Percentiles rank a stretch among this genome's conserved stretches.
These are phyloP conservation scores for Okamejei kenojei DNA, from an alignment of 2,797 vertebrate genomes.

Conservation along the genomic window DNA sequence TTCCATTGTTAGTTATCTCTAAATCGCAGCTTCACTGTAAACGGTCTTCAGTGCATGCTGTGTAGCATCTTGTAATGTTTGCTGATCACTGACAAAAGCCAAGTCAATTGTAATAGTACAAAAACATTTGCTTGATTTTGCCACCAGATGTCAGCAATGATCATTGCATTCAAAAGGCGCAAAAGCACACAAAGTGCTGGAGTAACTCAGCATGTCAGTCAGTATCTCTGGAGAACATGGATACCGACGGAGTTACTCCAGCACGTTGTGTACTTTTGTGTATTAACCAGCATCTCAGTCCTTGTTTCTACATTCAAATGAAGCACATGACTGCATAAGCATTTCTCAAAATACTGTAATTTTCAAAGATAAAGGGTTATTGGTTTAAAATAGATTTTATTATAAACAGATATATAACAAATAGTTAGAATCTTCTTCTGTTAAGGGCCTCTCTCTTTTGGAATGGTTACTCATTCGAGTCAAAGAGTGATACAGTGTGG, in stretches of 20 bases:
- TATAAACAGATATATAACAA: background rate
- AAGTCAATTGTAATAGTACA: background rate
- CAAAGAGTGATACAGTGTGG: too few species aligned
- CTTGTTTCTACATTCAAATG: background rate
- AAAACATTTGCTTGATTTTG: background rate
- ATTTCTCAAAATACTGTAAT: background rate
- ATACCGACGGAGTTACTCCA: too few species aligned
- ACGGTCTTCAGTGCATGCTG: background rate
- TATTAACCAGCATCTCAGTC: too few species aligned
- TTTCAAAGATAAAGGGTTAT: too few species aligned
- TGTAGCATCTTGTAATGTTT: background rate
- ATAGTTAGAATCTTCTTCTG: background rate
- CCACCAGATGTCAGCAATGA: constrained; percentile 26
- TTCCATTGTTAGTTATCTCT: background rate
- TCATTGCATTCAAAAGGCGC: background rate
- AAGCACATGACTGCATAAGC: background rate
- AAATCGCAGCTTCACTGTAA: background rate
- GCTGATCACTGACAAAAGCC: background rate
- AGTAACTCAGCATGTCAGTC: too few species aligned
- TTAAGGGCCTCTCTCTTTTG: background rate
- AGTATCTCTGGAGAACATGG: too few species aligned
- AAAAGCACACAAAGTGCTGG: too few species aligned
- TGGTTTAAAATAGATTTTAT: background rate
- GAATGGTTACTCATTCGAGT: background rate
- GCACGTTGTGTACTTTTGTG: too few species aligned